A percentile compares a stretch with the other conserved stretches of the same genome.
These are phyloP conservation scores for Hirudinaria manillensis DNA, from an alignment of 2,888 invertebrate species.

Conservation along the genomic window DNA sequence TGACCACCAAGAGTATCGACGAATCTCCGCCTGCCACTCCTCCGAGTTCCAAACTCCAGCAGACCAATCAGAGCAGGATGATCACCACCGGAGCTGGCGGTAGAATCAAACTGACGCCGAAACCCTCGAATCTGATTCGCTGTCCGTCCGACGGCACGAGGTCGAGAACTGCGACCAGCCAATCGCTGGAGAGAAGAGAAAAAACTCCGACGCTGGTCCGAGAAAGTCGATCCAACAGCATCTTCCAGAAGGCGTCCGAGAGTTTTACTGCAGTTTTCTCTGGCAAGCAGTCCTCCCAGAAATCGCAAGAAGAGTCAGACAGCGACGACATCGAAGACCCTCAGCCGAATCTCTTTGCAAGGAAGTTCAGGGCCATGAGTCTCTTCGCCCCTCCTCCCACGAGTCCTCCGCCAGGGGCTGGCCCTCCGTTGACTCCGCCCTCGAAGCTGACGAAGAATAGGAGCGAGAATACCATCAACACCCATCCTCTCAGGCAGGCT, in stretches of 20 bases:
- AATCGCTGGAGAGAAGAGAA: background rate
- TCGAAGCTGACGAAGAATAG: constrained; percentile 6
- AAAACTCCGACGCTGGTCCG: background rate
- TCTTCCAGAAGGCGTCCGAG: constrained; percentile 16
- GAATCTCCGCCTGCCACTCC: constrained; percentile 17
- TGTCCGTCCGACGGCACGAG: background rate
- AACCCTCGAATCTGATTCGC: background rate
- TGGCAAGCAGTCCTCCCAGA: background rate
- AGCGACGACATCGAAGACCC: background rate
- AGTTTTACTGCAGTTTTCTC: constrained; percentile 17
- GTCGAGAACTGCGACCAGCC: background rate
- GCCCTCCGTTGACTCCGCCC: background rate
- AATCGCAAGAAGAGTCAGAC: background rate
- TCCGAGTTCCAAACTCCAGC: background rate
- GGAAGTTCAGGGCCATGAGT: constrained; percentile 20
- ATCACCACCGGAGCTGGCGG: background rate
- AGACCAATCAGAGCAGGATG: background rate
- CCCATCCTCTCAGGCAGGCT: background rate
- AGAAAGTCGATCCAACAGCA: constrained; percentile 13
- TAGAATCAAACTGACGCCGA: background rate
- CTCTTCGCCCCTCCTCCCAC: constrained; percentile 4
- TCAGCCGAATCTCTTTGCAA: background rate
- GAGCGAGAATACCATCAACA: background rate
- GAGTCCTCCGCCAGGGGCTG: background rate
- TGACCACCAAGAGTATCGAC: constrained; percentile 9